These are phyloP conservation scores for Caracal caracal DNA, from an alignment of 2,113 vertebrate genomes.

Conservation along the genomic window DNA sequence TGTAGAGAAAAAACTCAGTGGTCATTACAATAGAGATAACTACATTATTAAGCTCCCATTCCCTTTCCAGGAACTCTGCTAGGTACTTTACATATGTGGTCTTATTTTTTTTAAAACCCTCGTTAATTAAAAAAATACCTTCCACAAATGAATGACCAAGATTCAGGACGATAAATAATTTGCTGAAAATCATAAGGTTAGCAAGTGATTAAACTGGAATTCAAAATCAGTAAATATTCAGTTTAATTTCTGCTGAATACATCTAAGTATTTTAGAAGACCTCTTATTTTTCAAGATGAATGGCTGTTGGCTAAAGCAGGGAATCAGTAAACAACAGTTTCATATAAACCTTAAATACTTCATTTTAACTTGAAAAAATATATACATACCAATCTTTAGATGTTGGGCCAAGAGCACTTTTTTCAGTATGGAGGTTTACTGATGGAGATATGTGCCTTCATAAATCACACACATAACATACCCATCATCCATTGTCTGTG, in stretches of 20 bases:
- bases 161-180: neutral
- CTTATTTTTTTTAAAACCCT: neutral
- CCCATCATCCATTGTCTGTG: neutral
- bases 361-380: neutral
- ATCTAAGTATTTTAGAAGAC: neutral
- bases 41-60: neutral
- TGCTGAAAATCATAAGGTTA: constrained; percentile 20
- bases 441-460: neutral
- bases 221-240: neutral
- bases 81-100: neutral
- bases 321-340: neutral
- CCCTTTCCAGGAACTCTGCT: neutral
- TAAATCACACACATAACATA: neutral
- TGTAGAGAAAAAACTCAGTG: neutral
- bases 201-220: neutral
- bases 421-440: neutral
- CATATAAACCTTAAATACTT: constrained; percentile 29
- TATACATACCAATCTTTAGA: neutral
- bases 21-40: neutral
- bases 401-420: neutral
- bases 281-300: constrained; percentile 7
- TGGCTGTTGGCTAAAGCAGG: neutral
- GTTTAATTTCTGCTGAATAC: neutral
- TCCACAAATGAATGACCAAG: constrained; percentile 27
- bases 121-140: neutral